A percentile compares a stretch with the other conserved stretches of the same genome.
Evolutionary conservation across 2,113 vertebrate species (phyloP).

Genomic region (Thunnus thynnus): DNA sequence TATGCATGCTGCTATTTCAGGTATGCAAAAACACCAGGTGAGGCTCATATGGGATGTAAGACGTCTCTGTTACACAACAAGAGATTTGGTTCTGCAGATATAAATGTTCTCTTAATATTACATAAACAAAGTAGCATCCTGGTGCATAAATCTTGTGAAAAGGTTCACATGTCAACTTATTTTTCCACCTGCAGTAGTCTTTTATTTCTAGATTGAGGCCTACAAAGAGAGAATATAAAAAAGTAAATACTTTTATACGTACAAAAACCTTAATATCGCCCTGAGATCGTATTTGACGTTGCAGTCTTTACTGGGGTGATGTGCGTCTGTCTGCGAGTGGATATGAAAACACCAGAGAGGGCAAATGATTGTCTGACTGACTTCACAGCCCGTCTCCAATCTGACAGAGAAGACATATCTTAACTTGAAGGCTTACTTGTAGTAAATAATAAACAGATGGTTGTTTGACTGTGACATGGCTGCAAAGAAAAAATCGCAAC

Average conservation of each 20-base stretch:
- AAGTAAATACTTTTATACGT: too few species aligned
- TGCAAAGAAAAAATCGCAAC: neutral
- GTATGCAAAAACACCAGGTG: conserved; percentile 59
- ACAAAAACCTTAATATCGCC: neutral
- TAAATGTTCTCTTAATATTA: neutral
- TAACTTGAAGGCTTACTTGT: too few species aligned
- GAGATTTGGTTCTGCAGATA: conserved; percentile 5
- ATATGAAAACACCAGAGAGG: too few species aligned
- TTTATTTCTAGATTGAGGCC: too few species aligned
- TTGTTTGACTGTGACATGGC: neutral
- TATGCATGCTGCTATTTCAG: conserved; percentile 66
- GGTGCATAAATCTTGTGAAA: neutral
- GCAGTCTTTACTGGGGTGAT: neutral
- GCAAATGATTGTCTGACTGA: neutral
- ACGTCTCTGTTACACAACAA: conserved; percentile 26
- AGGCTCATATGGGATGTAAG: conserved; percentile 19
- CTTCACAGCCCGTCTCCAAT: neutral
- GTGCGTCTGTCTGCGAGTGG: too few species aligned
- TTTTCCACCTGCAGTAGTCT: too few species aligned
- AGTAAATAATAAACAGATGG: too few species aligned
- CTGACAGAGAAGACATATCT: neutral
- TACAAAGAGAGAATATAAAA: too few species aligned
- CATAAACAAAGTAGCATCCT: neutral
- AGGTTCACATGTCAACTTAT: too few species aligned
- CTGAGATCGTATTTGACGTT: neutral